Evolutionary conservation across 2,888 invertebrate genomes (phyloP), one percentile per base, ranked within the genome.

Genomic region (Eupithecia centaureata): DNA sequence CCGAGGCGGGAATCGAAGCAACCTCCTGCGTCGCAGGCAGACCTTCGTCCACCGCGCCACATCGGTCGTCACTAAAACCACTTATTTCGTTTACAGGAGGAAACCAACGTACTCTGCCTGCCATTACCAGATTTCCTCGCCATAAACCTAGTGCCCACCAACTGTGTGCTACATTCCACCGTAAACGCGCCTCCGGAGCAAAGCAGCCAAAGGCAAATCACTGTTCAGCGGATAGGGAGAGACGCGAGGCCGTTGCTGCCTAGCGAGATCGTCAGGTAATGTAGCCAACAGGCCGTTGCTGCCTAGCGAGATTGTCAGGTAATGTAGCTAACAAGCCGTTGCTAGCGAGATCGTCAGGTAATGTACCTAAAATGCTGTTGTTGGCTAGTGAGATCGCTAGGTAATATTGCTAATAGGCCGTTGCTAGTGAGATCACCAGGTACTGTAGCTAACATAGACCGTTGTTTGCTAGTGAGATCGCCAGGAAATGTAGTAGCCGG

Each of bases 191-290:
- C 30, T 13, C 10, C 66, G 0, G 82, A 85, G 7, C 65, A 83
- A 2, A 63, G 47, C 12, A 80, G 77, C 51, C 88, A 84, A 66
- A 82, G 93, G 1, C 94, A 94, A 71, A 94, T 94, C 71, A 93
- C 95, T 0, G 94, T 95, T 10, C 94, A 95, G 70, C 84, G 94
- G 66, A 91, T 95, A 27, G 94, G 94, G 5, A 86, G 94, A 22
- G 95, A 95, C 76, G 94, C 94, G 0, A 79, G 95, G 56, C 94
- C 94, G 2, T 76, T 95, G 7, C 84, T 93, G 28, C 87, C 94
- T 0, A 86, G 88, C 42, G 95, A 95, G 77, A 86, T 95, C 65
- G 90, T 94, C 13, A 88, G 92, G 78, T 75, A 71, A 60, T 30
- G 30, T 18, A n/a, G 30, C 10, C 15, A 13, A 2, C 4, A 15